phyloP scores from a whole-genome alignment of 1,140 invertebrate species.

The Plectrocnemia conspersa region DNA sequence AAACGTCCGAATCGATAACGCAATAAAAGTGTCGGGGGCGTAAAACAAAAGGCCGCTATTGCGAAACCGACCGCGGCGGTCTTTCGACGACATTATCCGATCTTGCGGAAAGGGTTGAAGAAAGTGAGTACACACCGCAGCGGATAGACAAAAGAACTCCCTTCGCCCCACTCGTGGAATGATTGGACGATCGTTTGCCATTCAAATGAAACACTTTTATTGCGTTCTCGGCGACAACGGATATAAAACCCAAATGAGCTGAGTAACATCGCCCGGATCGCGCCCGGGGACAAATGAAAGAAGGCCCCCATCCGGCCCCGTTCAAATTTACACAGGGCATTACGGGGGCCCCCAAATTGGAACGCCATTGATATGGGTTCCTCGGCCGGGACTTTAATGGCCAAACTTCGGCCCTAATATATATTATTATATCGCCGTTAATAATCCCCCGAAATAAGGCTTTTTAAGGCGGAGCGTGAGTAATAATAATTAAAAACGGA shows the following conservation, averaged over 20 bases:
- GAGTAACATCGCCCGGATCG: background rate
- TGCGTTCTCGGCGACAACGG: conserved; percentile 2
- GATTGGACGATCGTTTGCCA: conserved; percentile 21
- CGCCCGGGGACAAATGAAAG: background rate
- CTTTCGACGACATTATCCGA: conserved; percentile 2
- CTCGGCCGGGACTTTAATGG: background rate
- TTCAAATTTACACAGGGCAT: background rate
- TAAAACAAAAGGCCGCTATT: conserved; percentile 2
- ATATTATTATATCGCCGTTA: background rate
- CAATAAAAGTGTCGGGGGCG: background rate
- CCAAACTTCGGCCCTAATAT: background rate
- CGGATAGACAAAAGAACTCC: conserved; percentile 8
- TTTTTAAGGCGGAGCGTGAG: too few species aligned
- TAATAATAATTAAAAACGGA: too few species aligned
- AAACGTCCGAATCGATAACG: background rate
- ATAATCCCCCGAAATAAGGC: too few species aligned
- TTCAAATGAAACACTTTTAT: conserved; percentile 30
- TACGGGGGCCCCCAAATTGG: background rate
- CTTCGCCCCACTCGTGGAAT: background rate
- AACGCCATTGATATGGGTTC: background rate
- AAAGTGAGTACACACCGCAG: too few species aligned
- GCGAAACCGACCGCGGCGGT: background rate
- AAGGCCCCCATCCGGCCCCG: too few species aligned
- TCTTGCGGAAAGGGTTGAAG: conserved; percentile 9
- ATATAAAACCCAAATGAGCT: conserved; percentile 11